These are phyloP conservation scores for Dicerorhinus sumatrensis DNA, from an alignment of 2,113 vertebrate species.

Conservation along the genomic window DNA sequence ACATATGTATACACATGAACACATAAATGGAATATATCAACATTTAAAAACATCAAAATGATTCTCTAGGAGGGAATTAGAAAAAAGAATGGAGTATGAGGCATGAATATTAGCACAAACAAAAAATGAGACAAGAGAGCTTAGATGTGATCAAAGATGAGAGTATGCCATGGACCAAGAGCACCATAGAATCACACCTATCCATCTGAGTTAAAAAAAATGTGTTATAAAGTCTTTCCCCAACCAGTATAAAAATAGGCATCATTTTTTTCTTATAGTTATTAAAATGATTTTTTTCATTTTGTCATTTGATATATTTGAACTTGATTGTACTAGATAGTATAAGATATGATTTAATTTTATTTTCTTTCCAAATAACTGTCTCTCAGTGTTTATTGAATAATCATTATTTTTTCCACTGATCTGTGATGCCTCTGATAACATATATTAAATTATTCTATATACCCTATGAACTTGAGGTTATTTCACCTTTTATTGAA, in stretches of 20 bases:
- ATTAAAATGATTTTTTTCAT: not conserved
- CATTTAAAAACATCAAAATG: not conserved
- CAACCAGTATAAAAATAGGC: not conserved
- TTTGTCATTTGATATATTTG: not conserved
- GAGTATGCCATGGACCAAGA: fast-evolving
- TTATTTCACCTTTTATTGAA: not conserved
- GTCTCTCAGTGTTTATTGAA: not conserved
- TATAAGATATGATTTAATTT: not conserved
- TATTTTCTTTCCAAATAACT: not conserved
- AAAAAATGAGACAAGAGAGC: not conserved
- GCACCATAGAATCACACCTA: not conserved
- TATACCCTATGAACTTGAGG: not conserved
- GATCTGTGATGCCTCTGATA: not conserved
- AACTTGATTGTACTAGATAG: not conserved
- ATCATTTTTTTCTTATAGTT: not conserved
- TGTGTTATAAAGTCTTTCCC: not conserved
- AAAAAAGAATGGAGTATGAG: not conserved
- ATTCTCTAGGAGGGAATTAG: not conserved
- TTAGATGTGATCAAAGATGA: not conserved
- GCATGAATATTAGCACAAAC: too few relatives aligned
- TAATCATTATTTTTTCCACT: not conserved
- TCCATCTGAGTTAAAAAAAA: not conserved
- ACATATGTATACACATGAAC: not conserved
- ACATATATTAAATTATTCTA: not conserved
- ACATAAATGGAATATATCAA: not conserved